Base-by-base conservation (phyloP, 2,113 vertebrate genomes). In the Hydropotes inermis region DNA sequence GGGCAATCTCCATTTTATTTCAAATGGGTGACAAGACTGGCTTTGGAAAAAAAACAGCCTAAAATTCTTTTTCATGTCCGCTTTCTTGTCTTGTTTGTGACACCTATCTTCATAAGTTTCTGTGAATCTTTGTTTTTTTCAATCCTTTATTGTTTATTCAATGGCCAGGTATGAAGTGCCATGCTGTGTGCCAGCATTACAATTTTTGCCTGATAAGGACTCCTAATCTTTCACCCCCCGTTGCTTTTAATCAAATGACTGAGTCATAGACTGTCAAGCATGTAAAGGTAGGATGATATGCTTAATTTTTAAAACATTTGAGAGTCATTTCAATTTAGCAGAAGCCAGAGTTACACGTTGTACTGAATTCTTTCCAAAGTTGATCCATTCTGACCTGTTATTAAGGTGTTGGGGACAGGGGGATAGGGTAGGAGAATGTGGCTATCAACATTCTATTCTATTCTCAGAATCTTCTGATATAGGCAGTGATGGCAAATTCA, bases 1-100 rank as follows among this genome's bases (percentile, higher is more conserved):
- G 96, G 95, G 87, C 97, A 98, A 98, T 96, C 92, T 97, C 94
- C 64, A 50, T 98, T 98, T 93, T 86, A 14, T 47, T 94, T 97
- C 97, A 58, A 52, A 90, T 5, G 81, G 89, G 96, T 98, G 98
- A 94, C 57, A 91, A 93, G 84, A 10, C 36, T 28, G 76, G 78
- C 91, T 98, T 97, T 98, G 97, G 97, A 97, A 96, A 52, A 52
- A 95, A 94, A 0, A 1, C 76, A 92, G 76, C 91, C 54, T 94
- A 97, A 3, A 94, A 98, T 96, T 98, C 95, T 94, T 92, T 85
- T 98, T 95, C 92, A 7, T 93, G 87, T 96, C 82, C 67, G 60
- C 94, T 97, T 98, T 95, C 92, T 98, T 94, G 87, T 83, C 83
- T 78, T 95, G 45, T 78, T 76, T 95, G 50, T 57, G 11, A 92